Base-by-base conservation (phyloP, 2,797 vertebrate genomes). In the Helicolenus hilgendorfi region DNA sequence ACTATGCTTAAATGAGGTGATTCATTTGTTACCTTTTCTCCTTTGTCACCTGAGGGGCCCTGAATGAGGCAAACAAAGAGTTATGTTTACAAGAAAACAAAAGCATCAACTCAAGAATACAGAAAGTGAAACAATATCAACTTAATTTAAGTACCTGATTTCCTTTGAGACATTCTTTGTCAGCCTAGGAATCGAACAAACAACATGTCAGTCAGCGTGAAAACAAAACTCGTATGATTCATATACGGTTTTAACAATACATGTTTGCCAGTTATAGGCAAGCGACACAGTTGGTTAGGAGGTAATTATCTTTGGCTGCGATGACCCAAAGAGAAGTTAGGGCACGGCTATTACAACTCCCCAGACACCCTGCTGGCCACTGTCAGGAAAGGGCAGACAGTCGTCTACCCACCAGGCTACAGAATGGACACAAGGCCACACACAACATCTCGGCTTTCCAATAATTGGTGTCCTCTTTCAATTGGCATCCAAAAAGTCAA, bases 121-220 rank as follows among this genome's bases (percentile, higher is more conserved):
- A 68, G 5, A 13, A 53, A 22, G 22, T 11, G 13, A 70, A 78
- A 38, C 4, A 70, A 72, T 5, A 14, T n/a, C 14, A 38, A 70
- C 4, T 31, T 35, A 64, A 49, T 76, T 38, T 24, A 73, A 81
- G 75, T 97, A 97, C 97, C 95, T 96, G 94, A 72, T 97, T 92
- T 88, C 96, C 97, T 87, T 97, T 97, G 71, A 86, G 64, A 72
- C 87, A 92, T 71, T 93, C 89, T 22, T 82, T 91, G 62, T 94
- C 88, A 76, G 77, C 87, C 96, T 97, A 86, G 45, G 56, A 95
- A 76, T 45, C 7, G 86, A 84, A 74, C 7, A 86, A 75, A 77
- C 15, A 86, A 49, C 59, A 59, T 27, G 72, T 86, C 6, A 72
- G 64, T 83, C 35, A 72, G 20, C 13, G 27, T 62, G 38, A 63